These are phyloP conservation scores for Ophion slaviceki DNA, from an alignment of 2,888 invertebrate species.

Conservation along the genomic window DNA sequence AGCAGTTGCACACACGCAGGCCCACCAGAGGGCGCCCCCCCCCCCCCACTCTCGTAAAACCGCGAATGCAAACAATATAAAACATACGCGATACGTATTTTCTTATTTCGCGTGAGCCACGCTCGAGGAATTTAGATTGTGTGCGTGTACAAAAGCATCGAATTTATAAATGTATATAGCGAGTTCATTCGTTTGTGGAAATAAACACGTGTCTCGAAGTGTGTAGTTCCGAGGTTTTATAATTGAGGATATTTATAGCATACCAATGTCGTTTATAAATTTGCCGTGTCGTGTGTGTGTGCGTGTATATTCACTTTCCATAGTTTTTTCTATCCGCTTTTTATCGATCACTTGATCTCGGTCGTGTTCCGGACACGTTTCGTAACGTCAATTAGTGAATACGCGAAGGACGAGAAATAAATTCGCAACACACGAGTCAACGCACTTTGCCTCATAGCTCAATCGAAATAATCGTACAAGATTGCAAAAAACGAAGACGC, in stretches of 20 bases:
- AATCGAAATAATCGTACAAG: too few species aligned
- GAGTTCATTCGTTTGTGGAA: slow-evolving; percentile 24
- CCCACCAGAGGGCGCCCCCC: slow-evolving; percentile 15
- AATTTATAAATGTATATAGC: slow-evolving; percentile 31
- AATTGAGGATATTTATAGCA: slow-evolving; percentile 37
- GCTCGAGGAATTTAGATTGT: slow-evolving; percentile 48
- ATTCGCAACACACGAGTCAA: too few species aligned
- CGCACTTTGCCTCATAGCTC: too few species aligned
- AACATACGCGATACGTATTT: slow-evolving; percentile 33
- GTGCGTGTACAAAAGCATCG: background rate
- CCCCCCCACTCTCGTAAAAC: slow-evolving; percentile 33
- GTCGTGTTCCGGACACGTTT: background rate
- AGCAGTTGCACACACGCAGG: slow-evolving; percentile 25
- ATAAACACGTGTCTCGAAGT: slow-evolving; percentile 12
- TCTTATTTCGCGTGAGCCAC: slow-evolving; percentile 34
- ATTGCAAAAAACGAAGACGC: too few species aligned
- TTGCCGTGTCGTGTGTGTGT: background rate
- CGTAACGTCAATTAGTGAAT: background rate
- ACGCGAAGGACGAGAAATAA: too few species aligned
- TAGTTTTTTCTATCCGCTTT: background rate
- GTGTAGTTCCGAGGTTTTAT: slow-evolving; percentile 34
- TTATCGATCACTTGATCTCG: background rate
- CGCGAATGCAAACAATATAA: slow-evolving; percentile 59
- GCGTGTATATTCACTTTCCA: background rate
- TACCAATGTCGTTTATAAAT: slow-evolving; percentile 12